A percentile compares a stretch with the other conserved stretches of the same genome.
Conservation (phyloP, 2,888 invertebrate genomes). For the Luffia ferchaultella region DNA sequence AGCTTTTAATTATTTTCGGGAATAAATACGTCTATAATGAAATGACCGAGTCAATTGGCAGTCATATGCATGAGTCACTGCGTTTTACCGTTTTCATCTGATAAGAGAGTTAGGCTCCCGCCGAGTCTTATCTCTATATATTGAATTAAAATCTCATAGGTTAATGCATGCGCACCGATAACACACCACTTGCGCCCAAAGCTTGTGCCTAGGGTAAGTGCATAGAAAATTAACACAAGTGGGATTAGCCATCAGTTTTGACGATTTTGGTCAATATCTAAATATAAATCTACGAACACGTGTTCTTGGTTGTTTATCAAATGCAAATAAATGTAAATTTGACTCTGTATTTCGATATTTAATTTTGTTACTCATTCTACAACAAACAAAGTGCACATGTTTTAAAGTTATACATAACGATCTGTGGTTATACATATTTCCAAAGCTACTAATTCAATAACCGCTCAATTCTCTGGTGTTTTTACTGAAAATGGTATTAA, state of each 20-base stretch:
- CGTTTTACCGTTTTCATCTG: not conserved
- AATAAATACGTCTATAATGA: too few species aligned
- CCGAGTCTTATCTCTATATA: slow-evolving; percentile 9
- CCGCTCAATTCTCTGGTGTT: too few species aligned
- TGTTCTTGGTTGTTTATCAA: slow-evolving; percentile 3
- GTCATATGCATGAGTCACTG: not conserved
- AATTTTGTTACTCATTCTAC: too few species aligned
- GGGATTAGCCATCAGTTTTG: slow-evolving; percentile 7
- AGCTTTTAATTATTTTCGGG: too few species aligned
- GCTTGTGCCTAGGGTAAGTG: not conserved
- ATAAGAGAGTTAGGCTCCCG: slow-evolving; percentile 2
- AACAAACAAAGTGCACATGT: too few species aligned
- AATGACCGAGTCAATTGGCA: too few species aligned
- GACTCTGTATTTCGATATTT: too few species aligned
- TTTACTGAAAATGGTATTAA: too few species aligned
- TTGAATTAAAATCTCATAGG: slow-evolving; percentile 14
- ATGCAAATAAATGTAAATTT: not conserved
- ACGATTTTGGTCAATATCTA: slow-evolving; percentile 3
- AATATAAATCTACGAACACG: slow-evolving; percentile 9
- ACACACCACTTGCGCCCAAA: not conserved
- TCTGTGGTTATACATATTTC: too few species aligned
- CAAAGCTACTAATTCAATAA: too few species aligned
- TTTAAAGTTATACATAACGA: too few species aligned
- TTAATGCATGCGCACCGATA: slow-evolving; percentile 5
- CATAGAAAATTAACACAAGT: slow-evolving; percentile 5